Evolutionary conservation across 2,113 vertebrate genomes (phyloP).

Genomic region (Myotis brandtii): DNA sequence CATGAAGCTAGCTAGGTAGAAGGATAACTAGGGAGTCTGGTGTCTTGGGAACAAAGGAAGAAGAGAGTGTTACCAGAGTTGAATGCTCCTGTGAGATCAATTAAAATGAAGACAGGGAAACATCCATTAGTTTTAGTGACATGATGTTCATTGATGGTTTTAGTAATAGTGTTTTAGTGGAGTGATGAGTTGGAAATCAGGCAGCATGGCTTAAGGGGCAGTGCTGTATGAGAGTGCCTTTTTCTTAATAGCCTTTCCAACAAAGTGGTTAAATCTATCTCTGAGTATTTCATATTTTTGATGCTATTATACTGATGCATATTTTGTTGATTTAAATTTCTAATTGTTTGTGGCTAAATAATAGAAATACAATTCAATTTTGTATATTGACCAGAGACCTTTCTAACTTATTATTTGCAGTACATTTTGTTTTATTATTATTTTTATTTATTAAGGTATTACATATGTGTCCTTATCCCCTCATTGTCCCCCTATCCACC

Average conservation of each 20-base stretch:
- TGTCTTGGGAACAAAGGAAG: not conserved
- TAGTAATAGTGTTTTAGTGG: not conserved
- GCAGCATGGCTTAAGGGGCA: not conserved
- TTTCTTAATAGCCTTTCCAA: not conserved
- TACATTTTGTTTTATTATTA: not conserved
- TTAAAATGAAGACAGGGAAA: not conserved
- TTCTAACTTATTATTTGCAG: not conserved
- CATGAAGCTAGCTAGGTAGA: not conserved
- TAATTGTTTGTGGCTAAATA: not conserved
- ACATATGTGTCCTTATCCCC: too few relatives aligned
- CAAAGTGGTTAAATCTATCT: not conserved
- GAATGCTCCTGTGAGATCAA: not conserved
- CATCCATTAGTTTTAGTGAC: not conserved
- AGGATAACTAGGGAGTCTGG: not conserved
- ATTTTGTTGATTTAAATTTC: not conserved
- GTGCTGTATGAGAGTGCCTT: not conserved
- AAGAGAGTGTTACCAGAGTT: not conserved
- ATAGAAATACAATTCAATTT: not conserved
- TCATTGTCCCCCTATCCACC: too few relatives aligned
- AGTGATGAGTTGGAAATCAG: not conserved
- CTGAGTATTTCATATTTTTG: not conserved
- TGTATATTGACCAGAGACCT: not conserved
- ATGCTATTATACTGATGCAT: not conserved
- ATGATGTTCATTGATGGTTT: not conserved
- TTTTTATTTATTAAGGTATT: too few relatives aligned